Evolutionary conservation across 2,113 vertebrate species (phyloP).

Genomic region (Opisthocomus hoazin): DNA sequence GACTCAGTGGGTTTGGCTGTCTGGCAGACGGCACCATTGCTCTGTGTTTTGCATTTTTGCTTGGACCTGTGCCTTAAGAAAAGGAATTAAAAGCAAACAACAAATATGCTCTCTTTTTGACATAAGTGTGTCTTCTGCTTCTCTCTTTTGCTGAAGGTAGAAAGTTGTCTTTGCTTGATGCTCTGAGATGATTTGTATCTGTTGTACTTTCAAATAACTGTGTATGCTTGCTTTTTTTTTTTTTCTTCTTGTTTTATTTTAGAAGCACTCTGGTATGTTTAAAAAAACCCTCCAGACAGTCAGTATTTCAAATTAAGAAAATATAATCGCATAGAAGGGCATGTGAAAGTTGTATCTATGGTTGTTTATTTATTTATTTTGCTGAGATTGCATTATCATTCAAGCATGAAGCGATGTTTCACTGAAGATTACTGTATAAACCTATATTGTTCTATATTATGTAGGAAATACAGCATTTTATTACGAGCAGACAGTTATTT

Average conservation of each 20-base stretch:
- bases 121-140: background rate
- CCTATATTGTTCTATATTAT: constrained; percentile 39
- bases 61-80: background rate
- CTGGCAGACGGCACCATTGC: background rate
- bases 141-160: background rate
- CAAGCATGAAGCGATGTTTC: constrained; percentile 51
- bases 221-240: background rate
- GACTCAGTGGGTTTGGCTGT: background rate
- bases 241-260: background rate
- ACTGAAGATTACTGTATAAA: constrained; percentile 57
- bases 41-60: background rate
- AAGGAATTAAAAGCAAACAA: background rate
- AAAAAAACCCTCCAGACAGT: background rate
- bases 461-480: constrained; percentile 42
- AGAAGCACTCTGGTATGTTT: background rate
- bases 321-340: constrained; percentile 5
- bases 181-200: background rate
- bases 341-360: background rate
- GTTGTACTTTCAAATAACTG: background rate
- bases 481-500: constrained; percentile 48
- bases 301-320: constrained; percentile 45
- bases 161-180: background rate
- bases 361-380: constrained; percentile 43
- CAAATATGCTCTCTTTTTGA: background rate
- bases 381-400: constrained; percentile 54